Evolutionary conservation across 2,888 invertebrate species (phyloP).

Genomic region (Sminthurinus aureus): DNA sequence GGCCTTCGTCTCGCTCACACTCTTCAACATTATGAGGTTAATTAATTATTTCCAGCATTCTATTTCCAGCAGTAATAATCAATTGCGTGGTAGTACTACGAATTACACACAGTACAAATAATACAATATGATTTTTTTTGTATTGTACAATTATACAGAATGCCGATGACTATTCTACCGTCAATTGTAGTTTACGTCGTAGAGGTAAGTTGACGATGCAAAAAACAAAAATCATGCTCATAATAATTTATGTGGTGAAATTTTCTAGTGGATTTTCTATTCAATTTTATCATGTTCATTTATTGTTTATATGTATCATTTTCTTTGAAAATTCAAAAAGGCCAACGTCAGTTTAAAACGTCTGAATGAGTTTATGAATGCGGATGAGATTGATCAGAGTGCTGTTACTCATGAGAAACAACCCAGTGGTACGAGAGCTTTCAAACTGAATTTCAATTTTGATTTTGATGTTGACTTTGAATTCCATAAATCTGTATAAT

Average conservation of each 20-base stretch:
- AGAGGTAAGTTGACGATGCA: constrained; percentile 73
- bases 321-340: constrained; percentile 28
- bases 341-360: constrained; percentile 66
- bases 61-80: no score
- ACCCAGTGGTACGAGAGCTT: constrained; percentile 54
- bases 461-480: neutral
- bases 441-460: neutral
- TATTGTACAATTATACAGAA: constrained; percentile 76
- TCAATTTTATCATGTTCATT: neutral
- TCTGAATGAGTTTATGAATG: constrained; percentile 67
- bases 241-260: neutral
- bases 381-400: constrained; percentile 67
- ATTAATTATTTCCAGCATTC: no score
- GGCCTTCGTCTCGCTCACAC: constrained; percentile 85
- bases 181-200: constrained; percentile 92
- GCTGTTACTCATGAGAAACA: constrained; percentile 61
- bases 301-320: neutral
- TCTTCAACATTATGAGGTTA: constrained; percentile 78
- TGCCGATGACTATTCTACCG: constrained; percentile 87
- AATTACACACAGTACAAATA: no score
- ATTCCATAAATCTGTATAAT: neutral
- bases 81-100: no score
- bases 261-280: neutral
- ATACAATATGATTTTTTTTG: neutral
- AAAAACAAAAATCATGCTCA: neutral